Evolutionary conservation across 2,888 invertebrate species (phyloP), one percentile per base, ranked within the genome.

Genomic region (Cistogaster globosa): DNA sequence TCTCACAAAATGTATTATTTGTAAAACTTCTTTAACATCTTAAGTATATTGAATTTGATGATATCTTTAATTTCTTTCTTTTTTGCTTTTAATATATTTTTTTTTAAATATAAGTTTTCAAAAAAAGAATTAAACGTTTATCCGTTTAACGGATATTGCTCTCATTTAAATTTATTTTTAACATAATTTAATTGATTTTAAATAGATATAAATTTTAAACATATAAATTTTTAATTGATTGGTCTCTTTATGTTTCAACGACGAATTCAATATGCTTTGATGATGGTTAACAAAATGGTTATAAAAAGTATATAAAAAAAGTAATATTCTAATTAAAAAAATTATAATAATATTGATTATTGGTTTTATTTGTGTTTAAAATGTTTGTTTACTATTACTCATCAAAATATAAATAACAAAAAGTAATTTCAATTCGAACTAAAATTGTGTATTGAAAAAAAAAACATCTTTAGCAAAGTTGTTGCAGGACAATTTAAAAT

Each of bases 221-320:
- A 57, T 65, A 53, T 14, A 58, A 36, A 9, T 8, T 38, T 74
- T 71, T 76, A 26, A 60, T 32, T 68, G 12, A 60, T 32, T 68
- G 12, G 11, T 36, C 32, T 55, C 18, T 74, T 55, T 58, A 22
- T 62, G 42, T 8, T 72, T 74, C 12, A 63, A 82, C 88, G 90
- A 90, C 90, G 88, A 90, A 90, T 90, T 91, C 91, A 90, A 90
- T 90, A 90, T 90, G 89, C 90, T 91, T 74, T 88, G 90, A 90
- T 89, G 90, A 90, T 90, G 90, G 42, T 88, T 89, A 74, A 83
- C 51, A 60, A 58, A 76, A 63, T 82, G 71, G 42, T 76, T 65
- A 65, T 38, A 63, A 60, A 81, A 67, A 67, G 26, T 62, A 58
- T 71, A 75, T 74, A 60, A 42, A 68, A n/a, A 58, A 42, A 58